These are phyloP conservation scores for Nestor notabilis DNA, from an alignment of 2,113 vertebrate genomes.

Conservation along the genomic window DNA sequence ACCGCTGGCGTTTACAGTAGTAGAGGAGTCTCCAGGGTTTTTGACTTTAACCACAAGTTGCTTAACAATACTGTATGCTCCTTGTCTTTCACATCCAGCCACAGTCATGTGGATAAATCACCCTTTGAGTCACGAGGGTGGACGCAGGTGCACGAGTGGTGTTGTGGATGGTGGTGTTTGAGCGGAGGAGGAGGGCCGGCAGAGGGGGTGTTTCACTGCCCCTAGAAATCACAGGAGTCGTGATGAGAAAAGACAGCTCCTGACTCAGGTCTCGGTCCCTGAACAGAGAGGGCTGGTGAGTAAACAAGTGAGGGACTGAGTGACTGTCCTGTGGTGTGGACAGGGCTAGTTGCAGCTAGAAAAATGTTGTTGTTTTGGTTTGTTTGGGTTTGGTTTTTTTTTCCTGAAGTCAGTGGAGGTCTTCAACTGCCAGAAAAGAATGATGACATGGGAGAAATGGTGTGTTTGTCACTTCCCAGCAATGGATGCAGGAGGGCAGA, in stretches of 20 bases:
- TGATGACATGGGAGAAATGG: neutral
- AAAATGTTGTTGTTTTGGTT: neutral
- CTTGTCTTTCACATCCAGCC: neutral
- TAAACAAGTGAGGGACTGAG: neutral
- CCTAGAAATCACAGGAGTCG: neutral
- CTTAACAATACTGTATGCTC: conserved; percentile 3
- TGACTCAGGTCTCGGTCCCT: neutral
- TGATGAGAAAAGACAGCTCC: neutral
- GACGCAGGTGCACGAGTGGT: neutral
- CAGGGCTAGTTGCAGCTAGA: neutral
- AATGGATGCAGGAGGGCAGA: neutral
- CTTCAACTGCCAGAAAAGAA: neutral
- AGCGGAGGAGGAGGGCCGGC: neutral
- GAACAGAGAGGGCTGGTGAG: neutral
- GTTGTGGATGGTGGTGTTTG: neutral
- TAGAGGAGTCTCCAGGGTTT: neutral
- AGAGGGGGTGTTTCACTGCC: neutral
- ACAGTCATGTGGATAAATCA: neutral
- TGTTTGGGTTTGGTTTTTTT: neutral
- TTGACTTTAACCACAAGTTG: conserved; percentile 42
- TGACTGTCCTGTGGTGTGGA: neutral
- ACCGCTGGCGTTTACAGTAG: conserved; percentile 45
- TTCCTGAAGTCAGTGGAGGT: neutral
- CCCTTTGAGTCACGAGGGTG: neutral
- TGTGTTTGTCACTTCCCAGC: neutral